Conservation (phyloP, 2,888 invertebrate genomes). For the Sminthurinus aureus region DNA sequence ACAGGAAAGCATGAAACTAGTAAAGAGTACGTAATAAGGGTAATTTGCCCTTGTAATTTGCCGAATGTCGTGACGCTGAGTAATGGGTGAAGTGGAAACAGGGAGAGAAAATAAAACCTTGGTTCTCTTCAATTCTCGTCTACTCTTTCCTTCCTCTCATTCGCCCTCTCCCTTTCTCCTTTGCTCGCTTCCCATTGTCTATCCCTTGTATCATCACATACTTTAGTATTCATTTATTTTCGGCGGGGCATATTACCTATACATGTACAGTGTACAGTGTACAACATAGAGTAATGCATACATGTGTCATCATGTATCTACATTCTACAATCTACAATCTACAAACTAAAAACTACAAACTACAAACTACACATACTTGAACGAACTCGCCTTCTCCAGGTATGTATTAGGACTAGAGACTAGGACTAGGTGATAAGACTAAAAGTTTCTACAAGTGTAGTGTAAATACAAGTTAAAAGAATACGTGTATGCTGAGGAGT, state of each 20-base stretch:
- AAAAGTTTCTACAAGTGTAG: no score
- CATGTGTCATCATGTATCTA: no score
- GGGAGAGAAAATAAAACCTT: conserved; percentile 25
- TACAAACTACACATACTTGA: no score
- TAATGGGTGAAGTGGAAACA: conserved; percentile 21
- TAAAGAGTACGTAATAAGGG: conserved; percentile 31
- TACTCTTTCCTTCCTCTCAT: conserved; percentile 3
- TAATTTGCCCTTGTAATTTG: conserved; percentile 34
- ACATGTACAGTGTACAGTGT: neutral
- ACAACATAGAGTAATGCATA: no score
- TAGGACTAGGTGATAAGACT: no score
- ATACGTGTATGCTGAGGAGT: no score
- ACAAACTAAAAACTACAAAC: no score
- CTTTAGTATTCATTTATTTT: conserved; percentile 14
- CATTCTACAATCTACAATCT: no score
- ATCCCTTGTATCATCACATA: conserved; percentile 22
- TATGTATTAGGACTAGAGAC: no score
- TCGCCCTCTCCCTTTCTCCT: neutral
- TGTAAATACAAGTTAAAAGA: no score
- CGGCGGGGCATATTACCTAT: neutral
- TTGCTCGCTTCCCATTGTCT: conserved; percentile 15
- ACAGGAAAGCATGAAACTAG: conserved; percentile 20
- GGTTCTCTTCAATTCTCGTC: conserved; percentile 9
- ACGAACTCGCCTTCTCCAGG: no score
- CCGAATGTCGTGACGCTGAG: conserved; percentile 34